phyloP scores from a whole-genome alignment of 1,140 invertebrate species.

The Oryctes rhinoceros region DNA sequence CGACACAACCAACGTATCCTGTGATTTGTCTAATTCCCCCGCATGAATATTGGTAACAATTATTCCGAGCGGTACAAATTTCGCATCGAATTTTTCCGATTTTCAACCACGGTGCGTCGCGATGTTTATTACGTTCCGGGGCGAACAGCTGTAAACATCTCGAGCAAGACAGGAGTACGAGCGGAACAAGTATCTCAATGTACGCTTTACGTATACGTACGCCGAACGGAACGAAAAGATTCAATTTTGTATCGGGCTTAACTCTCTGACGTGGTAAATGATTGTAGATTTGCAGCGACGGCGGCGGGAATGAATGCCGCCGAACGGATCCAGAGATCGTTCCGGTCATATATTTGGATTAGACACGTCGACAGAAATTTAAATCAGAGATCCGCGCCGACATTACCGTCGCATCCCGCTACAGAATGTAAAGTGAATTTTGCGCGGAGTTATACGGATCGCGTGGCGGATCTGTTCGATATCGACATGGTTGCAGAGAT shows the following conservation, averaged over 20 bases:
- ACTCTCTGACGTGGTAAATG: slow-evolving; percentile 27
- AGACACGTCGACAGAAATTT: slow-evolving; percentile 29
- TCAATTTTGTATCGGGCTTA: slow-evolving; percentile 28
- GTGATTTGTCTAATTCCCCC: too few species aligned
- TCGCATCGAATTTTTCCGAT: too few species aligned
- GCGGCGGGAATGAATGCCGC: slow-evolving; percentile 20
- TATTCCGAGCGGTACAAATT: too few species aligned
- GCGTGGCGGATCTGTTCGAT: neutral
- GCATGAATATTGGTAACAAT: too few species aligned
- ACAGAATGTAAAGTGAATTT: neutral
- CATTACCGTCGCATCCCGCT: neutral
- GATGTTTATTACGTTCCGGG: too few species aligned
- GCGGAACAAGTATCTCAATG: too few species aligned
- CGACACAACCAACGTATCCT: too few species aligned
- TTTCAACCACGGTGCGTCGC: too few species aligned
- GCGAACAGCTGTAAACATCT: too few species aligned
- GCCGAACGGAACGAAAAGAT: neutral
- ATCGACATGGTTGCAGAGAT: too few species aligned
- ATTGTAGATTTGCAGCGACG: slow-evolving; percentile 21
- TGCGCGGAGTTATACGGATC: neutral
- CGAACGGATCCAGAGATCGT: slow-evolving; percentile 25
- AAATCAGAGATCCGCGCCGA: slow-evolving; percentile 4
- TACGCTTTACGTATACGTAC: neutral
- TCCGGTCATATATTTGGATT: slow-evolving; percentile 27
- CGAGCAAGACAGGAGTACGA: too few species aligned